Evolutionary conservation across 2,888 invertebrate species (phyloP).

Genomic region (Mythimna vitellina): DNA sequence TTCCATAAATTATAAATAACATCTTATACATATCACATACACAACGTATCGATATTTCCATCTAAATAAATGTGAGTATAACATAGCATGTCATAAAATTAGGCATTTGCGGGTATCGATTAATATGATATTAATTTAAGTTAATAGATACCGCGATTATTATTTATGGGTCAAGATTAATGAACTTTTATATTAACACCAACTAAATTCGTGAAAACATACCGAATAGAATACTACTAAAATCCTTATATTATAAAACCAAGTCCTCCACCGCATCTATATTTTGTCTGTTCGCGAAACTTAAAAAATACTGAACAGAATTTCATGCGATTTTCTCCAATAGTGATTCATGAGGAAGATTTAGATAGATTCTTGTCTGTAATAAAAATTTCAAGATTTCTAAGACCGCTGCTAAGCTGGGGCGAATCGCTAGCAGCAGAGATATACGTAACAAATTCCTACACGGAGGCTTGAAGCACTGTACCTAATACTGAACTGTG

Average conservation of each 20-base stretch:
- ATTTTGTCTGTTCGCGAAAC: too few species aligned
- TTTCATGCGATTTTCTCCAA: too few species aligned
- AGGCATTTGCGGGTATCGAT: not conserved
- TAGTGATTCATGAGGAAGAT: too few species aligned
- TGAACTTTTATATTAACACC: slow-evolving; percentile 34
- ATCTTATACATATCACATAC: not conserved
- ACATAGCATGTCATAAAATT: slow-evolving; percentile 18
- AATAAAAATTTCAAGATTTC: too few species aligned
- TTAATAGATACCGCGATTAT: slow-evolving; percentile 54
- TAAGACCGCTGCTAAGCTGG: too few species aligned
- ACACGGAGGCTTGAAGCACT: slow-evolving; percentile 16
- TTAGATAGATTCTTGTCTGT: too few species aligned
- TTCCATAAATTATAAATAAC: not conserved
- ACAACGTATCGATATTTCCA: not conserved
- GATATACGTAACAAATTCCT: not conserved
- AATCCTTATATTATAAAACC: too few species aligned
- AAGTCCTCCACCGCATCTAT: too few species aligned
- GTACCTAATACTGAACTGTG: slow-evolving; percentile 34
- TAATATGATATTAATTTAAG: slow-evolving; percentile 29
- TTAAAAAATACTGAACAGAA: too few species aligned
- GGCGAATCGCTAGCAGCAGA: not conserved
- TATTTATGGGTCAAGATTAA: slow-evolving; percentile 41
- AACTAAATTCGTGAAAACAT: slow-evolving; percentile 21
- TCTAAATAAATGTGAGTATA: slow-evolving; percentile 1
- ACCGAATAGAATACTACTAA: not conserved